Evolutionary conservation across 2,888 invertebrate genomes (phyloP).

Genomic region (Drosophila nigricruria): DNA sequence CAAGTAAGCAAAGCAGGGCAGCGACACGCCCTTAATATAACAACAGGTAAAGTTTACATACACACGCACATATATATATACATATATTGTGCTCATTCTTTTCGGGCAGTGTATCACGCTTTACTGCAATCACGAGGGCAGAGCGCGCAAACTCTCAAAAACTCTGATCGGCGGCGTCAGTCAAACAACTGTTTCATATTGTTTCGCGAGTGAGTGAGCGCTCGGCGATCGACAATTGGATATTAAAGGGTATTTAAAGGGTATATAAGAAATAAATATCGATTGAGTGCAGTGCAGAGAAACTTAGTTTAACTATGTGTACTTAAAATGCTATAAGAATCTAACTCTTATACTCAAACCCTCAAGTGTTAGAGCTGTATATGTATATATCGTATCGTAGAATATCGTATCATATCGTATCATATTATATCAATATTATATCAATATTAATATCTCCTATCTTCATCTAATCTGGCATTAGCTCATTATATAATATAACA

Average conservation of each 20-base stretch:
- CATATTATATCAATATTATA: too few relatives aligned
- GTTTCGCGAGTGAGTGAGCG: conserved; percentile 6
- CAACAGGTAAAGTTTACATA: conserved; percentile 50
- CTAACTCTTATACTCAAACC: too few relatives aligned
- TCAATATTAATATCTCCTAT: too few relatives aligned
- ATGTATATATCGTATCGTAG: too few relatives aligned
- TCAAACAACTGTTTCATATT: conserved; percentile 33
- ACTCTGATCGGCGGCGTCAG: conserved; percentile 39
- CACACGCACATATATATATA: neutral
- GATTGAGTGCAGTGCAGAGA: neutral
- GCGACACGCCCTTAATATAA: conserved; percentile 54
- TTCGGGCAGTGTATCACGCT: conserved; percentile 51
- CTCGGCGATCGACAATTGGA: neutral
- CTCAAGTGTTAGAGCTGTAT: too few relatives aligned
- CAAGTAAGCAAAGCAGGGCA: conserved; percentile 48
- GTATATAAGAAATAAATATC: neutral
- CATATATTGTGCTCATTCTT: conserved; percentile 5
- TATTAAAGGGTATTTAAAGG: neutral
- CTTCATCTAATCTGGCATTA: too few relatives aligned
- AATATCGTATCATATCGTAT: too few relatives aligned
- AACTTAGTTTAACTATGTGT: neutral
- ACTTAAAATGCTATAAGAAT: too few relatives aligned
- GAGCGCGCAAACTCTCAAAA: conserved; percentile 12
- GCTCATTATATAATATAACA: too few relatives aligned
- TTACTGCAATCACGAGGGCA: conserved; percentile 1